Conservation (phyloP, 2,888 invertebrate species). For the Dromius quadrimaculatus region DNA sequence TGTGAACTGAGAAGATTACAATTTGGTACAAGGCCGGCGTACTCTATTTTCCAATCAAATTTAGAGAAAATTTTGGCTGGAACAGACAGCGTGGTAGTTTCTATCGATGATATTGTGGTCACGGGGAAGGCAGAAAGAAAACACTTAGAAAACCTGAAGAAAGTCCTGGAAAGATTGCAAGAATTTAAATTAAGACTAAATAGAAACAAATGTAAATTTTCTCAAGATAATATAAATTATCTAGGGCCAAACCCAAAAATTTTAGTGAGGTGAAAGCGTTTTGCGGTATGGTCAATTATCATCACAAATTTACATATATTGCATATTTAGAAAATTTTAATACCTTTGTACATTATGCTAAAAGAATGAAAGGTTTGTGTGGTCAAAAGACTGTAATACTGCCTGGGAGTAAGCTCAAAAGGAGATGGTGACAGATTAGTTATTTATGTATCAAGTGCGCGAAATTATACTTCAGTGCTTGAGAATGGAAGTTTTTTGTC, state of each 20-base stretch:
- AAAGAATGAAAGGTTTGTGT: conserved; percentile 56
- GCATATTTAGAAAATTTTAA: conserved; percentile 56
- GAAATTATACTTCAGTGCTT: too few species aligned
- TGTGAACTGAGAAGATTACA: conserved; percentile 57
- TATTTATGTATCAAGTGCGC: neutral
- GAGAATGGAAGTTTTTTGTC: too few species aligned
- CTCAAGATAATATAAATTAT: conserved; percentile 56
- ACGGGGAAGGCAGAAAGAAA: conserved; percentile 55
- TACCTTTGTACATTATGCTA: conserved; percentile 59
- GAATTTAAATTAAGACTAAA: conserved; percentile 58
- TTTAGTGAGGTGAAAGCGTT: conserved; percentile 58
- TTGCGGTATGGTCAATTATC: conserved; percentile 62
- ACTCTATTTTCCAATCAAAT: conserved; percentile 62
- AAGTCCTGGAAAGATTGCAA: conserved; percentile 57
- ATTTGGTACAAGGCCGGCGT: conserved; percentile 62
- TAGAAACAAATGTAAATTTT: conserved; percentile 59
- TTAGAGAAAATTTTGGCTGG: conserved; percentile 58
- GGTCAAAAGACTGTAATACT: conserved; percentile 58
- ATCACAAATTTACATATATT: conserved; percentile 61
- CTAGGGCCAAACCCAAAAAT: conserved; percentile 58
- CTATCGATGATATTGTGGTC: conserved; percentile 59
- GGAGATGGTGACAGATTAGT: conserved; percentile 50
- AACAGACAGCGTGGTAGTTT: conserved; percentile 53
- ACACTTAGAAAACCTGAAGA: conserved; percentile 56
- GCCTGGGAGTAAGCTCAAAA: conserved; percentile 59